A percentile compares a stretch with the other conserved stretches of the same genome.
These are phyloP conservation scores for Drosophila busckii DNA, from an alignment of 1,140 invertebrate species.

Conservation along the genomic window DNA sequence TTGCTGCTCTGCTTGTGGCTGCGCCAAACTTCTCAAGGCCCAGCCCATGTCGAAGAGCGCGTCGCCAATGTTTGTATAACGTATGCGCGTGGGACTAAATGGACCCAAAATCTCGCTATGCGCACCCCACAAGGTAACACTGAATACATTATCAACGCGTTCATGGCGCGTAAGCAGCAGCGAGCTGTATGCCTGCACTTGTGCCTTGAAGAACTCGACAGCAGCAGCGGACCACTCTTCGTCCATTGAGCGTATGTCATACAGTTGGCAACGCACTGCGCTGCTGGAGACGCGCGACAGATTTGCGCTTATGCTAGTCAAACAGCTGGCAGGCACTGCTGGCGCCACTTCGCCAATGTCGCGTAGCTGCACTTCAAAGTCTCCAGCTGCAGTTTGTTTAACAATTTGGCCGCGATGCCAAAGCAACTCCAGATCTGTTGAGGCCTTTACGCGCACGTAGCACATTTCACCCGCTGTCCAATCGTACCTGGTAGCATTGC, in stretches of 20 bases:
- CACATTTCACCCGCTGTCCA: conserved; percentile 44
- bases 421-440: conserved; percentile 6
- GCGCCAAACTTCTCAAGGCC: background rate
- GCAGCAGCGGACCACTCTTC: conserved; percentile 13
- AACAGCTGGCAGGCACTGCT: background rate
- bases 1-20: background rate
- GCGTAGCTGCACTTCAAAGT: conserved; percentile 17
- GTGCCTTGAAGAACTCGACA: conserved; percentile 33
- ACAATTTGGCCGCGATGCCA: conserved; percentile 46
- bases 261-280: conserved; percentile 30
- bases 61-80: conserved; percentile 42
- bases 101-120: conserved; percentile 24
- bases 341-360: conserved; percentile 39
- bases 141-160: background rate
- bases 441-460: conserved; percentile 20
- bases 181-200: conserved; percentile 13
- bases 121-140: conserved; percentile 31
- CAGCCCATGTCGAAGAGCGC: conserved; percentile 4
- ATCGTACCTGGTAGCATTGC: background rate
- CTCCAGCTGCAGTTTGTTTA: background rate
- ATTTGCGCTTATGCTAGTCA: conserved; percentile 17
- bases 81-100: conserved; percentile 23
- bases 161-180: conserved; percentile 14
- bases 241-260: conserved; percentile 10
- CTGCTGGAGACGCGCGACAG: conserved; percentile 3